Evolutionary conservation across 2,888 invertebrate genomes (phyloP).

Genomic region (Vandiemenella viatica): DNA sequence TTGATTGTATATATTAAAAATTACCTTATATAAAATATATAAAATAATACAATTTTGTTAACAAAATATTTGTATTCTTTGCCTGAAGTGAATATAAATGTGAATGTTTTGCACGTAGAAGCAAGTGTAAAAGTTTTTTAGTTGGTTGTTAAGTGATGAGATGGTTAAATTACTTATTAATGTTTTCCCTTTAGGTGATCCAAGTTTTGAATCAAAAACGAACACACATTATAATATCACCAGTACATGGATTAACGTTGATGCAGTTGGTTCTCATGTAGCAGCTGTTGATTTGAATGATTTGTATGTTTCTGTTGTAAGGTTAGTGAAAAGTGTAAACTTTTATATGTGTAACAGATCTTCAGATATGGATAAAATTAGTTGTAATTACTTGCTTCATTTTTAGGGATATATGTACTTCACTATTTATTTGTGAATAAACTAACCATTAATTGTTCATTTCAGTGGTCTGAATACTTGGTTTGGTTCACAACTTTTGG

Average conservation of each 20-base stretch:
- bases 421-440: not conserved
- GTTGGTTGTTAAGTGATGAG: too few relatives aligned
- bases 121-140: too few relatives aligned
- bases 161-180: too few relatives aligned
- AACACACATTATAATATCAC: slow-evolving; percentile 1
- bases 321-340: slow-evolving; percentile 40
- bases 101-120: too few relatives aligned
- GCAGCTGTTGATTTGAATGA: slow-evolving; percentile 49
- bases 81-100: too few relatives aligned
- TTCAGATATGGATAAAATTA: not conserved
- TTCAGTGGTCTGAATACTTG: slow-evolving; percentile 38
- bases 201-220: slow-evolving; percentile 6
- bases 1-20: too few relatives aligned
- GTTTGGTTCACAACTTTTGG: slow-evolving; percentile 36
- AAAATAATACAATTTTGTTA: too few relatives aligned
- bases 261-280: slow-evolving; percentile 36
- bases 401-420: slow-evolving; percentile 7
- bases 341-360: slow-evolving; percentile 9
- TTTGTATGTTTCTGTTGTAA: slow-evolving; percentile 49
- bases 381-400: not conserved
- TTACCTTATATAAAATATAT: too few relatives aligned
- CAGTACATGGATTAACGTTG: slow-evolving; percentile 11
- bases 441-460: too few relatives aligned
- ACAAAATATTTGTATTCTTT: too few relatives aligned
- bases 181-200: slow-evolving; percentile 21